These are phyloP conservation scores for Penaeus vannamei DNA, from an alignment of 1,140 invertebrate species.

Conservation along the genomic window DNA sequence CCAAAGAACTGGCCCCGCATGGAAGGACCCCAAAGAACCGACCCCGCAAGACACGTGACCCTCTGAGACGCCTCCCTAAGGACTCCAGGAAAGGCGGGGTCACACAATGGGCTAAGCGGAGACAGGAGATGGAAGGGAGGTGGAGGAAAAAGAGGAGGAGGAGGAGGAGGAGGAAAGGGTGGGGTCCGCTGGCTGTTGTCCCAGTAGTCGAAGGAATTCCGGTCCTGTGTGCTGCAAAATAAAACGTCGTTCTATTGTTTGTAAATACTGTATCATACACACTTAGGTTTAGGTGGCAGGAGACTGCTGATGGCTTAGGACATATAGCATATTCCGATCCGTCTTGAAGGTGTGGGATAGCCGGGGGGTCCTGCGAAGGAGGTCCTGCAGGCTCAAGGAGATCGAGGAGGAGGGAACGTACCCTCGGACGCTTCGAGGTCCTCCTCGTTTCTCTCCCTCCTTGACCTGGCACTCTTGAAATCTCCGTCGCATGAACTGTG, in stretches of 20 bases:
- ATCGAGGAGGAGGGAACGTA: background rate
- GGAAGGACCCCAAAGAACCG: too few relatives aligned
- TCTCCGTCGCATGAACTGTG: background rate
- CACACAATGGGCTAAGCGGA: too few relatives aligned
- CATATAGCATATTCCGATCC: conserved; percentile 49
- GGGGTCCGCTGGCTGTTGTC: background rate
- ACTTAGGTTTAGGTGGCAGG: conserved; percentile 20
- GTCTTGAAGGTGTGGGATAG: conserved; percentile 6
- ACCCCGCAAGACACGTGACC: too few relatives aligned
- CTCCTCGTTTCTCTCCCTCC: background rate
- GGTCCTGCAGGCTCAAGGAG: background rate
- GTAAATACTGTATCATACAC: conserved; percentile 45
- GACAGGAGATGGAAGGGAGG: too few relatives aligned
- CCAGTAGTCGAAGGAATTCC: background rate
- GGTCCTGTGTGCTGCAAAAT: conserved; percentile 14
- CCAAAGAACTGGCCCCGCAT: too few relatives aligned
- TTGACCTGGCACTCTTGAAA: background rate
- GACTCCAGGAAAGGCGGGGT: too few relatives aligned
- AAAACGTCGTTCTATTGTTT: conserved; percentile 6
- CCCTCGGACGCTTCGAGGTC: background rate
- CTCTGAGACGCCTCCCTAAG: too few relatives aligned
- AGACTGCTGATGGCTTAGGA: conserved; percentile 43
- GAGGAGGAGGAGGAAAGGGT: background rate
- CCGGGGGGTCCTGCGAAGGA: background rate
- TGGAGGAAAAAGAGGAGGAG: conserved; percentile 1